Conservation (phyloP, 1,140 invertebrate species). For the Macrobrachium nipponense region DNA sequence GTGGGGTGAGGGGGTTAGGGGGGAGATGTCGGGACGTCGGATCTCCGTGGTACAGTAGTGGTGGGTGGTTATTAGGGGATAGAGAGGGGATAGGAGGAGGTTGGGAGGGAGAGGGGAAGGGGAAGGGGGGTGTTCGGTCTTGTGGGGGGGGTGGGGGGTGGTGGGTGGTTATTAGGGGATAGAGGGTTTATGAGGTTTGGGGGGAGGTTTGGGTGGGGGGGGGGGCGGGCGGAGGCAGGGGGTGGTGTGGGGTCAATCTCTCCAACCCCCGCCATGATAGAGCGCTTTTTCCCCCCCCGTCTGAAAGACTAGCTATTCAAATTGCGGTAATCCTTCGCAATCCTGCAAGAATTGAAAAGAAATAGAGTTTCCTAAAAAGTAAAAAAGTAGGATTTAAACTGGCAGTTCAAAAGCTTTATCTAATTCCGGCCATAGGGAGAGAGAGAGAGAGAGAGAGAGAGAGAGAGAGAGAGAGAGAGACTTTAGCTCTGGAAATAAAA, state of each 20-base stretch:
- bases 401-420: constrained; percentile 50
- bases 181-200: not conserved
- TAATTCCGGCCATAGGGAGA: constrained; percentile 26
- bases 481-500: constrained; percentile 14
- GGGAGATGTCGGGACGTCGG: no score
- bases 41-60: no score
- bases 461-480: no score
- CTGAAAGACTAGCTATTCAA: constrained; percentile 57
- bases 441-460: no score
- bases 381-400: constrained; percentile 33
- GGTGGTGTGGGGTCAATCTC: constrained; percentile 7
- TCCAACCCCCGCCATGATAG: constrained; percentile 20
- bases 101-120: not conserved
- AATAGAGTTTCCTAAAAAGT: constrained; percentile 12
- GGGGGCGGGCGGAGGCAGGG: no score
- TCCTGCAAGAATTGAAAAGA: constrained; percentile 51
- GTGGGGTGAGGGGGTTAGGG: not conserved
- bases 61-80: not conserved
- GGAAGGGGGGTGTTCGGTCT: no score
- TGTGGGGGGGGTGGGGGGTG: not conserved
- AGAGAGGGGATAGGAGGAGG: not conserved
- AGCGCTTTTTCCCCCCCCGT: constrained; percentile 32
- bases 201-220: not conserved
- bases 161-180: not conserved
- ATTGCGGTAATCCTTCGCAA: constrained; percentile 52